Evolutionary conservation across 2,888 invertebrate genomes (phyloP), one percentile per base, ranked within the genome.

Genomic region (Liodrosophila aerea): DNA sequence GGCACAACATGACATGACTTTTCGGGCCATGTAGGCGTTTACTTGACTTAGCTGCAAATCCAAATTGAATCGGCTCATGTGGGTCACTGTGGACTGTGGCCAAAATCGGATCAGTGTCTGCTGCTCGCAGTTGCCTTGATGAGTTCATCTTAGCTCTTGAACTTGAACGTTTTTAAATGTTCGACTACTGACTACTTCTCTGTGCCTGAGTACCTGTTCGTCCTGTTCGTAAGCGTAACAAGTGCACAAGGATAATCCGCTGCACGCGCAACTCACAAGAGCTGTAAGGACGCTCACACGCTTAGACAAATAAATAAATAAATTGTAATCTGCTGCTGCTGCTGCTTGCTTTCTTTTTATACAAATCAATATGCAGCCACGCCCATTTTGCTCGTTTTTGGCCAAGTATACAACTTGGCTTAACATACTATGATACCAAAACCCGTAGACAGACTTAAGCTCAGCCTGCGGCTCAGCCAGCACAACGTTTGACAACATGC

Each of bases 21-120:
- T 86, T 76, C 81, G 60, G 61, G 53, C 67, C 49, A 16, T 65
- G 89, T 88, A 86, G 89, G 89, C 89, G 89, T 89, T 89, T 87
- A 89, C 89, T 83, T 63, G 88, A 77, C 89, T 89, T 88, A 89
- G 83, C 87, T 82, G 73, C 84, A 49, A 88, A 88, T 87, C 88
- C 88, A 88, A 87, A 88, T 87, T 87, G 82, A 87, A 86, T 87
- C 87, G 85, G 87, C 72, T 47, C 52, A 64, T 44, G 44, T 36
- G 39, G 40, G 49, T 36, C 40, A 40, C 51, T 36, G 40, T 61
- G 40, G 27, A 15, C 34, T 43, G 58, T 44, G 39, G 15, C 43
- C 50, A 43, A 59, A 59, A 72, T 66, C 71, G 70, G 80, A 81
- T 81, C 76, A 81, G 58, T 71, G 76, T 69, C 68, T 61, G 61